Percentiles rank a stretch among this genome's conserved stretches.
Evolutionary conservation across 2,113 vertebrate species (phyloP).

Genomic region (Peromyscus maniculatus): DNA sequence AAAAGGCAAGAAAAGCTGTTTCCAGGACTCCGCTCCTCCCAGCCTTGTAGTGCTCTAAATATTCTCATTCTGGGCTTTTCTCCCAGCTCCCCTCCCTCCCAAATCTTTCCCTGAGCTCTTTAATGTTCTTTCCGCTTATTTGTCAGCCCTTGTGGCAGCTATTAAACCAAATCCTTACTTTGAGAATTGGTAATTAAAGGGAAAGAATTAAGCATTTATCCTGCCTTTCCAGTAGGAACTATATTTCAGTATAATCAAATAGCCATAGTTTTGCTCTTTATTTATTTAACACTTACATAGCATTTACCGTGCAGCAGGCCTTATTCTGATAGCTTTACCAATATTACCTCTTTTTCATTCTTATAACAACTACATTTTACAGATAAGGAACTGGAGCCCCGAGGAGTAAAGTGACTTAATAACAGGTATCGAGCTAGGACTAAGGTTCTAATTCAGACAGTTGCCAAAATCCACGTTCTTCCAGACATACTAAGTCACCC

Average conservation of each 20-base stretch:
- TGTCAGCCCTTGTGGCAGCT: conserved; percentile 76
- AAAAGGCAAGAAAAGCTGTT: conserved; percentile 31
- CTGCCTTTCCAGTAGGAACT: conserved; percentile 75
- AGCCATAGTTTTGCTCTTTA: conserved; percentile 63
- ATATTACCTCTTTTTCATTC: conserved; percentile 46
- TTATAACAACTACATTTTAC: neutral
- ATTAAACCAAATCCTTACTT: conserved; percentile 81
- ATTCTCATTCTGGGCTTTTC: conserved; percentile 70
- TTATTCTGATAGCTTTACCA: conserved; percentile 63
- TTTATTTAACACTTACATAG: conserved; percentile 73
- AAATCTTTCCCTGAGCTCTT: conserved; percentile 72
- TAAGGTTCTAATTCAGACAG: conserved; percentile 13
- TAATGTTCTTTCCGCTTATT: conserved; percentile 77
- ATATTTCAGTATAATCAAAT: conserved; percentile 79
- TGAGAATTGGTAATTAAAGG: conserved; percentile 80
- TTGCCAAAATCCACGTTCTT: conserved; percentile 6
- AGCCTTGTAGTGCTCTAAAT: neutral
- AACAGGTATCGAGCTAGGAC: neutral
- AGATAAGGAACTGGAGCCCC: conserved; percentile 12
- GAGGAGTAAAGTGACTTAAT: conserved; percentile 52
- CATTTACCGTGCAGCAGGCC: conserved; percentile 29
- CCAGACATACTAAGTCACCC: neutral
- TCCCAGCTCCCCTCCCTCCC: conserved; percentile 68
- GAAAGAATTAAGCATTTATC: conserved; percentile 79
- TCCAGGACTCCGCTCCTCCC: conserved; percentile 48